Conservation (phyloP, 2,888 invertebrate genomes). For the Drosophila nr. perissopoda region DNA sequence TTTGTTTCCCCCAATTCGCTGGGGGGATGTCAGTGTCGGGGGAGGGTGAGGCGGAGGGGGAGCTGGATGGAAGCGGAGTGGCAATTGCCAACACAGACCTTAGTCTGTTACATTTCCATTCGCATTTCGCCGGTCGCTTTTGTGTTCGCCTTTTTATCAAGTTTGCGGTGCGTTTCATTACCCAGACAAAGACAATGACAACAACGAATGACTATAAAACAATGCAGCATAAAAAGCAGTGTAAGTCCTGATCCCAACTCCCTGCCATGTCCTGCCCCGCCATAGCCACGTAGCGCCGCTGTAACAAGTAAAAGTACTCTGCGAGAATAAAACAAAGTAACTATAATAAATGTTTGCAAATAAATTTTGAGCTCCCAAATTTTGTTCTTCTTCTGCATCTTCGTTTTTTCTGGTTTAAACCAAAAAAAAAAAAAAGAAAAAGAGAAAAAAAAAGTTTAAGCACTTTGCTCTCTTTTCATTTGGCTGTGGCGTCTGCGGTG, state of each 20-base stretch:
- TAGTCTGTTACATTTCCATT: slow-evolving; percentile 35
- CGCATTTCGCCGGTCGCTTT: slow-evolving; percentile 21
- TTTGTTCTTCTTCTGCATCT: slow-evolving; percentile 17
- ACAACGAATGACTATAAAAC: slow-evolving; percentile 70
- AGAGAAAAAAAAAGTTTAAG: slow-evolving; percentile 69
- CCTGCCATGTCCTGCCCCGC: not conserved
- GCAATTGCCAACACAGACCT: slow-evolving; percentile 1
- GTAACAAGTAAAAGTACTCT: slow-evolving; percentile 70
- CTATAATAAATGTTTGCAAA: slow-evolving; percentile 81
- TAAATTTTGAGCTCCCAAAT: slow-evolving; percentile 76
- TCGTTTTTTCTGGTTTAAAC: slow-evolving; percentile 35
- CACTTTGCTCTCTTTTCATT: slow-evolving; percentile 58
- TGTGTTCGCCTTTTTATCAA: slow-evolving; percentile 64
- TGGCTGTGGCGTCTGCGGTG: slow-evolving; percentile 3
- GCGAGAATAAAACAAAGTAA: slow-evolving; percentile 76
- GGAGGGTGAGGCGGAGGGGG: not conserved
- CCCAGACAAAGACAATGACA: slow-evolving; percentile 40
- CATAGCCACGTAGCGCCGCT: not conserved
- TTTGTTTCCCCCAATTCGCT: slow-evolving; percentile 57
- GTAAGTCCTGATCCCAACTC: slow-evolving; percentile 5
- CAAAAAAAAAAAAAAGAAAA: slow-evolving; percentile 57
- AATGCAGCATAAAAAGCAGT: slow-evolving; percentile 72
- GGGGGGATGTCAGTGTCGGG: not conserved
- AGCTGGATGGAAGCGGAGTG: not conserved
- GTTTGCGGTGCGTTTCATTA: slow-evolving; percentile 67